These are phyloP conservation scores for Xylota segnis DNA, from an alignment of 2,888 invertebrate genomes.

Conservation along the genomic window DNA sequence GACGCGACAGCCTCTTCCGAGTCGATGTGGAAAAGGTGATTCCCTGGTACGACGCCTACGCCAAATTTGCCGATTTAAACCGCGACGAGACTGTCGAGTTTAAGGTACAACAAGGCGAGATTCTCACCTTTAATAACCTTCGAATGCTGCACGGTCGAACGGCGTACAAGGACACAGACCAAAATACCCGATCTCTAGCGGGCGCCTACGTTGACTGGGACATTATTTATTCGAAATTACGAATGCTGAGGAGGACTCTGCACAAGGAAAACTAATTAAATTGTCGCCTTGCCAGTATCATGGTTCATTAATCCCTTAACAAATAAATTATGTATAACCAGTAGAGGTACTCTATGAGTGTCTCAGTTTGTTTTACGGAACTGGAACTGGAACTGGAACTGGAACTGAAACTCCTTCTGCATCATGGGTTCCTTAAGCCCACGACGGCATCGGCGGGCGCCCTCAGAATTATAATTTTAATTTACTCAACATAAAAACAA, in stretches of 20 bases:
- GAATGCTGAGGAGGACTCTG: constrained; percentile 73
- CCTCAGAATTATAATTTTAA: constrained; percentile 6
- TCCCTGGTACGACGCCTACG: constrained; percentile 89
- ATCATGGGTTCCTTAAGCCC: constrained; percentile 21
- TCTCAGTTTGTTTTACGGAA: not conserved
- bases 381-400: not conserved
- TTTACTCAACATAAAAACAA: constrained; percentile 27
- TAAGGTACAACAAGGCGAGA: constrained; percentile 88
- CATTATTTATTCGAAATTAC: constrained; percentile 88
- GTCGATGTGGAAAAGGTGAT: constrained; percentile 86
- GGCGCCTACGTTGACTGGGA: constrained; percentile 93
- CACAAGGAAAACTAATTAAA: constrained; percentile 30
- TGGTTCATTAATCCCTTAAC: constrained; percentile 21
- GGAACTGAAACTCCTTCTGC: not conserved
- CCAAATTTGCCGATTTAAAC: constrained; percentile 87
- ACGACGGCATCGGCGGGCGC: too few relatives aligned
- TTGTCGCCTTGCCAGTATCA: constrained; percentile 5
- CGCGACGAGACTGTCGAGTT: constrained; percentile 87
- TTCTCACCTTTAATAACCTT: constrained; percentile 90
- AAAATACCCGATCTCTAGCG: constrained; percentile 87
- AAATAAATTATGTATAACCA: constrained; percentile 44
- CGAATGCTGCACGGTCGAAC: constrained; percentile 89
- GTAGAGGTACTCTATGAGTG: not conserved
- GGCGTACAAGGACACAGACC: constrained; percentile 86
- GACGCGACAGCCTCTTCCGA: constrained; percentile 88